Percentiles rank a stretch among this genome's conserved stretches.
Evolutionary conservation across 2,888 invertebrate genomes (phyloP).

Genomic region (Amblyjoppa fuscipennis): DNA sequence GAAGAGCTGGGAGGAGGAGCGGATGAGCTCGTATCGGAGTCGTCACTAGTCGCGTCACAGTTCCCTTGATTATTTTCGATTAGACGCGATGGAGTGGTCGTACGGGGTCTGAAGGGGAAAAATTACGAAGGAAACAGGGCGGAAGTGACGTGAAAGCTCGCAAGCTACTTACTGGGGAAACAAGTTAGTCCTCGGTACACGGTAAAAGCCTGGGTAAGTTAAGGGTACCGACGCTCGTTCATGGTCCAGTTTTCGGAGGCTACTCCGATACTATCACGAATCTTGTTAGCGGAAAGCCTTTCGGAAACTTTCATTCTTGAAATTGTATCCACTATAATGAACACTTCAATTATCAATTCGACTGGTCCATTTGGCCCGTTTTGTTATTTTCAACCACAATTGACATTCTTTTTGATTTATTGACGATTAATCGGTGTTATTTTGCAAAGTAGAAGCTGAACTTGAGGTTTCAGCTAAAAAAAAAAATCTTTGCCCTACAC

Average conservation of each 20-base stretch:
- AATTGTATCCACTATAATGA: background rate
- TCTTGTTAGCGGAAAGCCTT: background rate
- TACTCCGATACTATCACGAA: background rate
- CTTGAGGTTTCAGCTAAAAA: too few species aligned
- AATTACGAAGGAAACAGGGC: background rate
- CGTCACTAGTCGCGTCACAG: background rate
- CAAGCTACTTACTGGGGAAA: background rate
- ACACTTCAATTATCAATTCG: background rate
- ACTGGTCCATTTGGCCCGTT: background rate
- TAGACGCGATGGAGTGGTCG: background rate
- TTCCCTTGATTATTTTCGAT: conserved; percentile 23
- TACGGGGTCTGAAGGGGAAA: background rate
- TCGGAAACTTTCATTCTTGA: background rate
- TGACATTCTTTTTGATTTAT: background rate
- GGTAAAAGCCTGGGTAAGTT: background rate
- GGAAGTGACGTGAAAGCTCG: background rate
- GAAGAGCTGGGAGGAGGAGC: conserved; percentile 24
- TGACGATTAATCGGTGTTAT: too few species aligned
- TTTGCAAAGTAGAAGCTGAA: too few species aligned
- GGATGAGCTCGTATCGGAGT: background rate
- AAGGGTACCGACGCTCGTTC: background rate
- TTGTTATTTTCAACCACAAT: background rate
- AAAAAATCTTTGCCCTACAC: too few species aligned
- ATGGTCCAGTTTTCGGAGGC: background rate
- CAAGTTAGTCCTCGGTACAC: background rate